Conservation (phyloP, 2,113 vertebrate species). For the Mormyrus iriodes region DNA sequence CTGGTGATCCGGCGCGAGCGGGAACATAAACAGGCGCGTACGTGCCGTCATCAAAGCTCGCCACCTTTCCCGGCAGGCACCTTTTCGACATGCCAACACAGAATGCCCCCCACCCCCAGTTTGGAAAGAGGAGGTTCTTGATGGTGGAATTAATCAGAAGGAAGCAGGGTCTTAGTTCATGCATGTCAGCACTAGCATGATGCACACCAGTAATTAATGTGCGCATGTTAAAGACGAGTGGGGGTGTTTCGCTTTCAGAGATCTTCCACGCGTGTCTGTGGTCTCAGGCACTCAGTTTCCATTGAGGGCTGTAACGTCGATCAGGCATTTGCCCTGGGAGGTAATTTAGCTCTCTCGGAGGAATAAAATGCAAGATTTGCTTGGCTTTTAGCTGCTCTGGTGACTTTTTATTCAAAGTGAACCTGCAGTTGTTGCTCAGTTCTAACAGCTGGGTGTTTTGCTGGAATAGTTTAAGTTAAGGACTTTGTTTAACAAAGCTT, state of each 20-base stretch:
- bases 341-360: background rate
- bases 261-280: background rate
- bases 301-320: background rate
- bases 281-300: background rate
- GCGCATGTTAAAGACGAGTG: background rate
- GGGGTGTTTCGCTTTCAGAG: background rate
- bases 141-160: background rate
- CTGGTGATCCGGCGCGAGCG: constrained; percentile 28
- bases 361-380: background rate
- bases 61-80: background rate
- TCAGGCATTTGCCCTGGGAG: background rate
- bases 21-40: constrained; percentile 18
- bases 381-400: background rate
- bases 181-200: constrained; percentile 1
- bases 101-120: background rate
- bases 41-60: background rate
- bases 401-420: background rate
- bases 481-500: background rate
- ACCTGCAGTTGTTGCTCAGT: background rate
- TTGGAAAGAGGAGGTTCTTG: background rate
- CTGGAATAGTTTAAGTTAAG: background rate
- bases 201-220: background rate
- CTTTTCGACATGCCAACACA: background rate
- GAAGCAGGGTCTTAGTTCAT: background rate
- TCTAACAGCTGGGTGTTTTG: background rate